Evolutionary conservation across 23 tunicate genomes (phyloP).

Genomic region (Styela plicata): DNA sequence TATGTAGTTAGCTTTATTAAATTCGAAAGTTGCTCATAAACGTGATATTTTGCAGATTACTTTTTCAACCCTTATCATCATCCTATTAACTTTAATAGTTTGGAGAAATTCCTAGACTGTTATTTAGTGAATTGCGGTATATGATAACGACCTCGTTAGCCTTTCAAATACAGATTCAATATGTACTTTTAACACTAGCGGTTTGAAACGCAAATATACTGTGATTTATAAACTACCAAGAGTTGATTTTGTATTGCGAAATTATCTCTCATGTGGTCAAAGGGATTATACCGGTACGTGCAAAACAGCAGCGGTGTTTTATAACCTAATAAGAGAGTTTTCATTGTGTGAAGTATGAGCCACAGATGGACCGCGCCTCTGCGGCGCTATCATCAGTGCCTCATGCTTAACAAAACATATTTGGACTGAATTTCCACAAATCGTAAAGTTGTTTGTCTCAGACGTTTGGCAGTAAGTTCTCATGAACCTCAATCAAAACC

Average conservation of each 20-base stretch:
- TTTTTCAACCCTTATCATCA: neutral
- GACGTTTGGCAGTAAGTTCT: no score
- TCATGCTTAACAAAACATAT: no score
- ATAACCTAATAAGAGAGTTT: no score
- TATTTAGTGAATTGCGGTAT: neutral
- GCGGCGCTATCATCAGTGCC: no score
- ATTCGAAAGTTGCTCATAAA: no score
- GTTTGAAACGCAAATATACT: neutral
- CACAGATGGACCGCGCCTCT: no score
- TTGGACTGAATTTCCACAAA: no score
- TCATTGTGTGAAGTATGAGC: no score
- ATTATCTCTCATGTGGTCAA: neutral
- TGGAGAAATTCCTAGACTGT: neutral
- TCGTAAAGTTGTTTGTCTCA: no score
- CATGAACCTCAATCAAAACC: no score
- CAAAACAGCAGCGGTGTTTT: neutral
- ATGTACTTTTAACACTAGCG: neutral
- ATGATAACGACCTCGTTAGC: neutral
- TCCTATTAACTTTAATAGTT: neutral
- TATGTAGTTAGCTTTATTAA: no score
- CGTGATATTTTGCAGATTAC: neutral
- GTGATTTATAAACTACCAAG: no score
- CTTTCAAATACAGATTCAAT: neutral
- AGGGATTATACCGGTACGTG: neutral
- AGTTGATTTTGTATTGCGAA: neutral